These are phyloP conservation scores for Anthophora plumipes DNA, from an alignment of 2,888 invertebrate genomes.

Conservation along the genomic window DNA sequence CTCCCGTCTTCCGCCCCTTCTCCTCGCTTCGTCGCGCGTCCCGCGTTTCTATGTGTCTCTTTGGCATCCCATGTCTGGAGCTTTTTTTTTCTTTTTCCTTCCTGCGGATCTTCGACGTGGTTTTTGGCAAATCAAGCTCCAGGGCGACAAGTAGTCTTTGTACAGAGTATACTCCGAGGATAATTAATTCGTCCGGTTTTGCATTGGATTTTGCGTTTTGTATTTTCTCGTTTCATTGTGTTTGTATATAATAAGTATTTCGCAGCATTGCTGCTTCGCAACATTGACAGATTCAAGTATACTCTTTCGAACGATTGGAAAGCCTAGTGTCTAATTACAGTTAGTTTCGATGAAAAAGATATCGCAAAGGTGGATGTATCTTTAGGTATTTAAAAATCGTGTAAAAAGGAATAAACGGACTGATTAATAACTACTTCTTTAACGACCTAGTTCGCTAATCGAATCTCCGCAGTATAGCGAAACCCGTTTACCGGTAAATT, in stretches of 20 bases:
- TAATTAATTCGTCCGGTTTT: slow-evolving; percentile 37
- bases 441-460: slow-evolving; percentile 50
- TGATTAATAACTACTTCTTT: slow-evolving; percentile 8
- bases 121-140: slow-evolving; percentile 45
- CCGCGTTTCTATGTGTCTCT: slow-evolving; percentile 1
- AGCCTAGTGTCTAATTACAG: no score
- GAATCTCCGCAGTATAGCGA: slow-evolving; percentile 37
- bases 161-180: not conserved
- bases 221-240: no score
- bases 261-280: no score
- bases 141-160: slow-evolving; percentile 17
- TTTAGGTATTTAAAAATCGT: no score
- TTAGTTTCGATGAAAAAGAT: no score
- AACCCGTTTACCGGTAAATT: slow-evolving; percentile 36
- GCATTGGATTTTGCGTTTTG: not conserved
- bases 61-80: not conserved
- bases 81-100: not conserved
- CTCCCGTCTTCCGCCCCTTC: not conserved
- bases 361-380: no score
- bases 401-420: no score
- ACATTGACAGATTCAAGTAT: no score
- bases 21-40: not conserved
- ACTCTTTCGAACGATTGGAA: no score
- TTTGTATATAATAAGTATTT: no score
- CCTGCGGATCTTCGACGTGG: not conserved